These are phyloP conservation scores for Drosophila ironensis DNA, from an alignment of 1,140 invertebrate species.

Conservation along the genomic window DNA sequence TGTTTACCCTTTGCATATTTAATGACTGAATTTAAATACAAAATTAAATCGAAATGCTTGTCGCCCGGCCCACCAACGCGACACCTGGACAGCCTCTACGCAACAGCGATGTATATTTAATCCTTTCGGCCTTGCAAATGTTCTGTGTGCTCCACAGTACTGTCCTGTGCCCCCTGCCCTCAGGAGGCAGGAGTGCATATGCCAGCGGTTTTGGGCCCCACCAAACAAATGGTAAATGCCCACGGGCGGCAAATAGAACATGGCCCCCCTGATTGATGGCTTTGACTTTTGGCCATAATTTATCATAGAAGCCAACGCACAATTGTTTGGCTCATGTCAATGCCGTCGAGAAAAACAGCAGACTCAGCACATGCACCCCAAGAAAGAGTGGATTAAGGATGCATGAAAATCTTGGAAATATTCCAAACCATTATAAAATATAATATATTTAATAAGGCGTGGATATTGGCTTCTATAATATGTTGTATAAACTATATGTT, in stretches of 20 bases:
- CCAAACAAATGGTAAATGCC: conserved; percentile 61
- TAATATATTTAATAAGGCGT: too few species aligned
- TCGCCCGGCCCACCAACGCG: conserved; percentile 41
- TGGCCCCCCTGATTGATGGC: conserved; percentile 72
- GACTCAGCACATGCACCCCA: conserved; percentile 7
- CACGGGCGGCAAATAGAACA: conserved; percentile 71
- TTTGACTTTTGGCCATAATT: conserved; percentile 79
- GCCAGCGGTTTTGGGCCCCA: conserved; percentile 11
- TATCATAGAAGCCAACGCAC: conserved; percentile 69
- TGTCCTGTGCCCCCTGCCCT: too few species aligned
- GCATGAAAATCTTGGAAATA: too few species aligned
- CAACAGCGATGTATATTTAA: conserved; percentile 69
- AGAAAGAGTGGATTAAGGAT: too few species aligned
- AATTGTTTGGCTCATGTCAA: conserved; percentile 54
- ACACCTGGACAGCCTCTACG: conserved; percentile 53
- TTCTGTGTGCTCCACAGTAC: neutral
- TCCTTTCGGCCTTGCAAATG: conserved; percentile 30
- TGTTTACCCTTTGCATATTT: conserved; percentile 79
- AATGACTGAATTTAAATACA: conserved; percentile 75
- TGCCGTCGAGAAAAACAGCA: conserved; percentile 43
- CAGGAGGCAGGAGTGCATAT: too few species aligned
- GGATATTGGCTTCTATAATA: too few species aligned
- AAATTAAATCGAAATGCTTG: conserved; percentile 79
- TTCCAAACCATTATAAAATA: too few species aligned
- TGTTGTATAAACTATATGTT: neutral